These are phyloP conservation scores for Ctenoplectra terminalis DNA, from an alignment of 1,140 invertebrate species.

Conservation along the genomic window DNA sequence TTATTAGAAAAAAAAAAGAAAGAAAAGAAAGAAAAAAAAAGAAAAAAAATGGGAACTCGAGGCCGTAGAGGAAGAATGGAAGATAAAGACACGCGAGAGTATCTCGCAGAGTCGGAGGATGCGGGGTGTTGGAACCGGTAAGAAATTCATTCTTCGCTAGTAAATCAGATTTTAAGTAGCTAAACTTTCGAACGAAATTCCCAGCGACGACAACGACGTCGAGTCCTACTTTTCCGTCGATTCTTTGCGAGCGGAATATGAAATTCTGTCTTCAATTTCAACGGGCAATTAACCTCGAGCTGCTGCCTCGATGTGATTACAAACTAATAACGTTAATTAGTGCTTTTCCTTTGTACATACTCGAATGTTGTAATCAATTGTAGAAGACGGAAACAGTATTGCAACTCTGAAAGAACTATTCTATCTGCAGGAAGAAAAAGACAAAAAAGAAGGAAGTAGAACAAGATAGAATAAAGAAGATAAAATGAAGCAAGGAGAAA, in stretches of 20 bases:
- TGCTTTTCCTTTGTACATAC: background rate
- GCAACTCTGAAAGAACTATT: background rate
- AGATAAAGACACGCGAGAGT: too few species aligned
- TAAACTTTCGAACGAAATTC: slow-evolving; percentile 28
- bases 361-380: background rate
- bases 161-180: slow-evolving; percentile 43
- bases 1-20: slow-evolving; percentile 3
- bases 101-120: background rate
- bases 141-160: slow-evolving; percentile 32
- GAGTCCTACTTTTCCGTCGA: background rate
- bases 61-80: too few species aligned
- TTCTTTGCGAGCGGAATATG: slow-evolving; percentile 27
- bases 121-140: background rate
- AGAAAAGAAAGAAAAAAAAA: slow-evolving; percentile 5
- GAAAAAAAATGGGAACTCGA: background rate
- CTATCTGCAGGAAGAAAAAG: background rate
- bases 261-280: slow-evolving; percentile 27
- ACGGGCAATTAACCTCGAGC: slow-evolving; percentile 12
- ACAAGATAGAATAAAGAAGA: background rate
- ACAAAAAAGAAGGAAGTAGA: background rate
- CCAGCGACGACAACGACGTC: background rate
- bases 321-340: slow-evolving; percentile 18
- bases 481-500: background rate
- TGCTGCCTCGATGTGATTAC: background rate
- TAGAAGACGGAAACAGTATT: background rate